Evolutionary conservation across 2,888 invertebrate species (phyloP).

Genomic region (Rhagonycha lutea): DNA sequence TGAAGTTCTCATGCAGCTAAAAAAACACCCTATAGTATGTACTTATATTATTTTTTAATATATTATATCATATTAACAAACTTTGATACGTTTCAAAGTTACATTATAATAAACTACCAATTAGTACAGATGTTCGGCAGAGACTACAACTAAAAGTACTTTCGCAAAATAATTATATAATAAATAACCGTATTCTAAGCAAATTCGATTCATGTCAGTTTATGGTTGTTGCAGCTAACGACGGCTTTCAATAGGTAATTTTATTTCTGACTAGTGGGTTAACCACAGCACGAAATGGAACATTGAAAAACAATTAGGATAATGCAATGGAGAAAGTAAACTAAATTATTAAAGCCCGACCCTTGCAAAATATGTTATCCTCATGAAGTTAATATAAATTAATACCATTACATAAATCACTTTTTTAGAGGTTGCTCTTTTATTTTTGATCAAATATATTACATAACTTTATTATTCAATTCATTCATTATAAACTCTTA

Average conservation of each 20-base stretch:
- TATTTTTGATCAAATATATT: not conserved
- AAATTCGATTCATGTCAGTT: slow-evolving; percentile 6
- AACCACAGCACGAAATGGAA: slow-evolving; percentile 16
- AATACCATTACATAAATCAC: not conserved
- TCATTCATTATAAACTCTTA: not conserved
- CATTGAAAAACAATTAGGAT: slow-evolving; percentile 17
- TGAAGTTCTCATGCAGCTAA: no score
- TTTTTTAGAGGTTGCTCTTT: not conserved
- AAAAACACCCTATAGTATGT: no score
- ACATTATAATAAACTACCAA: not conserved
- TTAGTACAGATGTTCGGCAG: not conserved
- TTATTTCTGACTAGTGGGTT: slow-evolving; percentile 10
- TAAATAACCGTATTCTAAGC: slow-evolving; percentile 2
- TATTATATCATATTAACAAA: not conserved
- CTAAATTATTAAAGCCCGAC: not conserved
- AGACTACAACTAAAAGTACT: not conserved
- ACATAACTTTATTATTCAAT: not conserved
- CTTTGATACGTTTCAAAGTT: not conserved
- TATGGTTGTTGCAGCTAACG: slow-evolving; percentile 9
- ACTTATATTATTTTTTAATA: not conserved
- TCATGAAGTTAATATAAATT: not conserved
- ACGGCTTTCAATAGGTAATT: slow-evolving; percentile 11
- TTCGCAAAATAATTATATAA: not conserved
- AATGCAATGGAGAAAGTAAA: slow-evolving; percentile 14
- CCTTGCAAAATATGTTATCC: not conserved